A percentile compares a stretch with the other conserved stretches of the same genome.
Evolutionary conservation across 2,797 vertebrate species (phyloP).

Genomic region (Oophaga sylvatica): DNA sequence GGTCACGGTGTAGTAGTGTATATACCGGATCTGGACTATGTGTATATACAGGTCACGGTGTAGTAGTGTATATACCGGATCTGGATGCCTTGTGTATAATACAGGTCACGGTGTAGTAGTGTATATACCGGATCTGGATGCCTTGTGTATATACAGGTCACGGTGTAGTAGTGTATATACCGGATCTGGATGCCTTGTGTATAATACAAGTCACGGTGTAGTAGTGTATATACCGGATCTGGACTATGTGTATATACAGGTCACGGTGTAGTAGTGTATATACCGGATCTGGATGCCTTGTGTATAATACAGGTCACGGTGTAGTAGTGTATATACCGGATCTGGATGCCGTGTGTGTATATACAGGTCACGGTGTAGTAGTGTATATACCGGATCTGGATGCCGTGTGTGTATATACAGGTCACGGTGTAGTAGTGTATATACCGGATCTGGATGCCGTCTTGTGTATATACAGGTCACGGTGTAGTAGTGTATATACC

Average conservation of each 20-base stretch:
- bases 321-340: background rate
- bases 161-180: background rate
- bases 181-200: background rate
- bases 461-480: conserved; percentile 3
- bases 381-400: background rate
- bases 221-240: too few relatives aligned
- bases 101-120: background rate
- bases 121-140: background rate
- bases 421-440: conserved; percentile 2
- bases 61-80: background rate
- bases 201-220: background rate
- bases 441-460: background rate
- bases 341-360: too few relatives aligned
- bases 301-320: background rate
- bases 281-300: background rate
- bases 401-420: background rate
- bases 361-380: background rate
- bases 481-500: background rate
- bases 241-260: background rate
- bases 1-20: background rate
- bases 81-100: background rate
- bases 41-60: conserved; percentile 10
- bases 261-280: background rate
- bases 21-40: background rate
- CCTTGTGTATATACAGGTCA: too few relatives aligned